Base-by-base conservation (phyloP, 2,113 vertebrate genomes). In the Rhipidura dahli region DNA sequence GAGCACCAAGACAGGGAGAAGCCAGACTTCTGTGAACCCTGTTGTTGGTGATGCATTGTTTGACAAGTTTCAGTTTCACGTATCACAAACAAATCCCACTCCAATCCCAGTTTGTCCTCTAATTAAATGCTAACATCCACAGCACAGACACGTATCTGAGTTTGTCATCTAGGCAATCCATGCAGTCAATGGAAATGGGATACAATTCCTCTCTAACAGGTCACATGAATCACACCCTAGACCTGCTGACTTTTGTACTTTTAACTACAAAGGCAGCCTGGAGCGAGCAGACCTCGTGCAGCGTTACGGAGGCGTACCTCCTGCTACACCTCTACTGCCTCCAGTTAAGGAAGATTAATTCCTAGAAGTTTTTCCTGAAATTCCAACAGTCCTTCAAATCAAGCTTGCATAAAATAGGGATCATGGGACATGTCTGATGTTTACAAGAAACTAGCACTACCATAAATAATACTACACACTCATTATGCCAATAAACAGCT, bases 211-310 rank as follows among this genome's bases (percentile, higher is more conserved):
- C 60, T 71, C 53, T 72, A n/a, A 93, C 17, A 90, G 86, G 79
- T 92, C 94, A 92, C 72, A 92, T 14, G 80, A 93, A 84, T 90
- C 86, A 95, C 1, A 0, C 72, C 76, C 91, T 28, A 89, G 64
- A 93, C 83, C 83, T 95, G 95, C 91, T 97, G 93, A 94, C 94
- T 95, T 77, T 39, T n/a, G 83, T 83, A 3, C 60, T 93, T 95
- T 59, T 54, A 73, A 97, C 64, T 94, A 94, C 94, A 94, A 93
- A 96, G 91, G 83, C 65, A 86, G 89, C 91, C 89, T 35, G 83
- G 56, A 93, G 86, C 21, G 1, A 81, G 76, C 64, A 86, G 89
- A 80, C 76, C 79, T 90, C 2, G 0, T 19, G 78, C 71, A 72
- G 70, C 37, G 1, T 7, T 60, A 27, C 8, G 0, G 49, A 83